Percentiles rank a stretch among this genome's conserved stretches.
Evolutionary conservation across 2,888 invertebrate species (phyloP).

Genomic region (Auanema sp.): DNA sequence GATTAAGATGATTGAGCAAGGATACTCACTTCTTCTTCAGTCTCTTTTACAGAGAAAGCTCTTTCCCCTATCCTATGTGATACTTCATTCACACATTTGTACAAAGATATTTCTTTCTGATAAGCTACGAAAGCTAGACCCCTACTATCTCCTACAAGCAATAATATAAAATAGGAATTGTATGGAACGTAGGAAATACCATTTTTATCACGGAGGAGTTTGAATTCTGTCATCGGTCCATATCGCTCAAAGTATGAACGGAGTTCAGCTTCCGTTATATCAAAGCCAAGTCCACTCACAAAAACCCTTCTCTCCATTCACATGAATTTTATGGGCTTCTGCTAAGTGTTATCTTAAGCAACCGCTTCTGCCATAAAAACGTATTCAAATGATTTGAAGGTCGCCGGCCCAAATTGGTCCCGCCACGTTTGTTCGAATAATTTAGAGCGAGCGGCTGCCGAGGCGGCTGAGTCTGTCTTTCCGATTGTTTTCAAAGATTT

Average conservation of each 20-base stretch:
- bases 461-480: too few species aligned
- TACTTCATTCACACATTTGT: slow-evolving; percentile 6
- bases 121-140: slow-evolving; percentile 21
- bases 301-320: slow-evolving; percentile 11
- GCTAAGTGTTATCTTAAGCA: too few species aligned
- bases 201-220: background rate
- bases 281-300: slow-evolving; percentile 15
- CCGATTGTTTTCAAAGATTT: too few species aligned
- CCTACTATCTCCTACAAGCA: slow-evolving; percentile 10
- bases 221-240: slow-evolving; percentile 13
- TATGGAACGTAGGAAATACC: too few species aligned
- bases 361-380: too few species aligned
- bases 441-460: too few species aligned
- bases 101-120: background rate
- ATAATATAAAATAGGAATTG: background rate
- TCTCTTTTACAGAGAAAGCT: slow-evolving; percentile 1
- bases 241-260: slow-evolving; percentile 11
- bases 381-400: too few species aligned
- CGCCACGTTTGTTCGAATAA: too few species aligned
- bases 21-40: too few species aligned
- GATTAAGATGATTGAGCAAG: too few species aligned
- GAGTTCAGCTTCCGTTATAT: slow-evolving; percentile 8
- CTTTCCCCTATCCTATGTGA: slow-evolving; percentile 14
- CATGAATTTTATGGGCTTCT: background rate
- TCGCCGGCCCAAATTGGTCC: too few species aligned